Evolutionary conservation across 2,888 invertebrate species (phyloP), one percentile per base, ranked within the genome.

Genomic region (Elegia similella): DNA sequence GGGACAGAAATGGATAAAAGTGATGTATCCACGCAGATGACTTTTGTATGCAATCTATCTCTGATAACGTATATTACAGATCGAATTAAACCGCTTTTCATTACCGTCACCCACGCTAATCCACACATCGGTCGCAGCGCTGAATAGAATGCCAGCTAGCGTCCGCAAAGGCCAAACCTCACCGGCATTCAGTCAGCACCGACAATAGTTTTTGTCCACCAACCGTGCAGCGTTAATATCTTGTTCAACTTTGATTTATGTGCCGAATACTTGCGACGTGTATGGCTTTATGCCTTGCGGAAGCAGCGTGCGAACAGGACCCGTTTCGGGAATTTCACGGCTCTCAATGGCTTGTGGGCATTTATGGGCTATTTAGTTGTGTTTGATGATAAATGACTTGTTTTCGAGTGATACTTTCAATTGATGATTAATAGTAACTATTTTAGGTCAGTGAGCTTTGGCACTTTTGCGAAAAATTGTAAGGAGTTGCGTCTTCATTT

Each of bases 171-270:
- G 78, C 66, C 79, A 68, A 82, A 68, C 70, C 73, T 72, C 76
- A 63, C 67, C 2, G 78, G n/a, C n/a, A n/a, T n/a, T n/a, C 68
- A 80, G 83, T 82, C 75, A 81, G 69, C 73, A 60, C 67, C 73
- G 71, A 82, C 82, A 84, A 86, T 82, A 78, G 81, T 84, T 84
- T 84, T 85, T 84, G 83, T 77, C 81, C 78, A 75, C 78, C 75
- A 62, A 59, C 64, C 71, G 72, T 70, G 67, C 67, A 73, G 66
- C 61, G 61, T 81, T 79, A 76, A 85, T 86, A 85, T 84, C 85
- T 85, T 84, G 82, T 87, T 85, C 74, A 76, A 74, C 65, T 78
- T 80, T 90, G 90, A 91, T 90, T 90, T 89, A 90, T 89, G 76
- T 61, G 66, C 57, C 58, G 56, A 67, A 72, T 69, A 73, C 44